These are phyloP conservation scores for Tryphoninae sp. DNA, from an alignment of 2,888 invertebrate species.

Conservation along the genomic window DNA sequence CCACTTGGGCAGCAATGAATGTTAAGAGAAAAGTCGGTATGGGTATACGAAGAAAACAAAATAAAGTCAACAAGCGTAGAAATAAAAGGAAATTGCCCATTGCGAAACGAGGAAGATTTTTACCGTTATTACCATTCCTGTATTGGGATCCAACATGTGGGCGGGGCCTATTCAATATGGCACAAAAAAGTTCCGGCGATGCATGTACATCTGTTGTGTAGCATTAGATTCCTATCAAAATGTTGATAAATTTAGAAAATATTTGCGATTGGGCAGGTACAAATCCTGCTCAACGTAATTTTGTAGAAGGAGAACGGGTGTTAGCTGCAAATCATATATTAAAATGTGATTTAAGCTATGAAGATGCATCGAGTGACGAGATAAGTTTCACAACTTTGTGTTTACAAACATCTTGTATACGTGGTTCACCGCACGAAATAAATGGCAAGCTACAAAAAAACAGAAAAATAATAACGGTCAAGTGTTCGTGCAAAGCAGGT, in stretches of 20 bases:
- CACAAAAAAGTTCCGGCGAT: neutral
- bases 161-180: slow-evolving; percentile 5
- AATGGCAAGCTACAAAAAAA: slow-evolving; percentile 15
- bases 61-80: neutral
- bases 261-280: slow-evolving; percentile 22
- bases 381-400: slow-evolving; percentile 26
- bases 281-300: slow-evolving; percentile 22
- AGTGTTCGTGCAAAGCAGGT: slow-evolving; percentile 57
- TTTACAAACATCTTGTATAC: slow-evolving; percentile 28
- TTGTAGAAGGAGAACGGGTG: slow-evolving; percentile 2
- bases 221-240: neutral
- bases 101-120: slow-evolving; percentile 41
- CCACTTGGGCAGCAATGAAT: slow-evolving; percentile 58
- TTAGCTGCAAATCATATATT: slow-evolving; percentile 5
- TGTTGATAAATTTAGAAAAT: slow-evolving; percentile 11
- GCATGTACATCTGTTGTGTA: neutral
- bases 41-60: slow-evolving; percentile 24
- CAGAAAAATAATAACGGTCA: slow-evolving; percentile 24
- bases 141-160: slow-evolving; percentile 1
- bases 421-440: slow-evolving; percentile 27
- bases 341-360: slow-evolving; percentile 14
- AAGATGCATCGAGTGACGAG: slow-evolving; percentile 12
- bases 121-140: slow-evolving; percentile 64
- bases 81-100: neutral
- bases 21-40: slow-evolving; percentile 58